These are phyloP conservation scores for Craniophora ligustri DNA, from an alignment of 2,888 invertebrate genomes.

Conservation along the genomic window DNA sequence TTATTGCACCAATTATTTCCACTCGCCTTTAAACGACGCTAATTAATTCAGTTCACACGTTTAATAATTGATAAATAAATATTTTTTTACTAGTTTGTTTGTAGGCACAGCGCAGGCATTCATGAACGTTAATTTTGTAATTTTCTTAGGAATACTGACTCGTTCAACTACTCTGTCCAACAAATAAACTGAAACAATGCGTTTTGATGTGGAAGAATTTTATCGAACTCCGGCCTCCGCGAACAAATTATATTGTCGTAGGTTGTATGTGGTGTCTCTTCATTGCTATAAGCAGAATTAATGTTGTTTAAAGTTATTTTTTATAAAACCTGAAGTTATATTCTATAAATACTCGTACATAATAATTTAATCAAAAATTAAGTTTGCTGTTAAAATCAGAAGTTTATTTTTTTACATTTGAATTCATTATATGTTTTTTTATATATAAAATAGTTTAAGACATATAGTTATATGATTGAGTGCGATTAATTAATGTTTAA, in stretches of 20 bases:
- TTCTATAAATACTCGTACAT: neutral
- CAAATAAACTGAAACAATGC: constrained; percentile 32
- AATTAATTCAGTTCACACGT: constrained; percentile 67
- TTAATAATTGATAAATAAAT: constrained; percentile 44
- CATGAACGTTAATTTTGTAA: constrained; percentile 19
- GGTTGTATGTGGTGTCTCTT: constrained; percentile 8
- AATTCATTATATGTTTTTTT: constrained; percentile 6
- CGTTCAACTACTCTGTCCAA: constrained; percentile 24
- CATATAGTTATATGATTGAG: constrained; percentile 10
- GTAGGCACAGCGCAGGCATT: constrained; percentile 13
- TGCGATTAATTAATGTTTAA: constrained; percentile 40
- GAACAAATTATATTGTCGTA: constrained; percentile 11
- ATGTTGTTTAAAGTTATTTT: neutral
- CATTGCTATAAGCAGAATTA: neutral
- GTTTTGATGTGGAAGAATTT: constrained; percentile 22
- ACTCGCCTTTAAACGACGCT: constrained; percentile 56
- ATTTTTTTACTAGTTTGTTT: constrained; percentile 38
- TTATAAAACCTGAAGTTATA: neutral
- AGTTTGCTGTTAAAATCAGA: neutral
- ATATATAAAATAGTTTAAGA: neutral
- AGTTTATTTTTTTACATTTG: neutral
- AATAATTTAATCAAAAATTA: neutral
- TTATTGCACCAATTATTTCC: constrained; percentile 61
- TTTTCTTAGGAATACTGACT: constrained; percentile 27
- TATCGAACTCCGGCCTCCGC: constrained; percentile 6